phyloP scores from a whole-genome alignment of 1,140 invertebrate species.

The Lepidurus packardi region DNA sequence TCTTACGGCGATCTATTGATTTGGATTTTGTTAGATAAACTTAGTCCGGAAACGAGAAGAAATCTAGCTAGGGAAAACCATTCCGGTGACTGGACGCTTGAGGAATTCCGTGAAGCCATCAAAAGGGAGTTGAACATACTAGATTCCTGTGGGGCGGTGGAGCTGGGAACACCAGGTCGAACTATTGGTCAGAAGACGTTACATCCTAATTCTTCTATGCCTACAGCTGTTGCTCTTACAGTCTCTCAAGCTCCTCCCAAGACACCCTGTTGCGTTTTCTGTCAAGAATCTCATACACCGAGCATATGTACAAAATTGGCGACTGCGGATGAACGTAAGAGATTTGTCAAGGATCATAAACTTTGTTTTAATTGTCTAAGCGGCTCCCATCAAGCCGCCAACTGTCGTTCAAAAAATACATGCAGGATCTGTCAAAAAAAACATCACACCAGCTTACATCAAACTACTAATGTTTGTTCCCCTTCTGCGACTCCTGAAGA shows the following conservation, averaged over 20 bases:
- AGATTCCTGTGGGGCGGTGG: too few relatives aligned
- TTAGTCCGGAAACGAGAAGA: neutral
- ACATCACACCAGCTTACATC: conserved; percentile 28
- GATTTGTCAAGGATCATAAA: conserved; percentile 3
- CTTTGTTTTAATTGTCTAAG: conserved; percentile 24
- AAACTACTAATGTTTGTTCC: neutral
- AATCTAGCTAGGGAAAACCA: conserved; percentile 22
- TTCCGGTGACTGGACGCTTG: too few relatives aligned
- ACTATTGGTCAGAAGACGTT: too few relatives aligned
- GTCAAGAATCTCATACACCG: neutral
- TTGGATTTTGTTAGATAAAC: conserved; percentile 29
- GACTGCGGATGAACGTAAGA: conserved; percentile 24
- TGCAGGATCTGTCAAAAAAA: conserved; percentile 26
- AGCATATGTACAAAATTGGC: neutral
- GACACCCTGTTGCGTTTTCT: too few relatives aligned
- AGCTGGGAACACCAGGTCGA: too few relatives aligned
- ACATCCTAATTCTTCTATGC: too few relatives aligned
- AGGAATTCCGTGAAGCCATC: too few relatives aligned
- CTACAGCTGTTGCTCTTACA: too few relatives aligned
- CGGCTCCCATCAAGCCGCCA: too few relatives aligned
- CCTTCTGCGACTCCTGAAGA: too few relatives aligned
- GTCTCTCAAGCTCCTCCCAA: too few relatives aligned
- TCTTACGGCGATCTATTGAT: conserved; percentile 14
- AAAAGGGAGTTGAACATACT: too few relatives aligned
- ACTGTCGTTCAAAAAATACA: conserved; percentile 14